A percentile compares a stretch with the other conserved stretches of the same genome.
Conservation (phyloP, 2,113 vertebrate genomes). For the Arvicanthis niloticus region DNA sequence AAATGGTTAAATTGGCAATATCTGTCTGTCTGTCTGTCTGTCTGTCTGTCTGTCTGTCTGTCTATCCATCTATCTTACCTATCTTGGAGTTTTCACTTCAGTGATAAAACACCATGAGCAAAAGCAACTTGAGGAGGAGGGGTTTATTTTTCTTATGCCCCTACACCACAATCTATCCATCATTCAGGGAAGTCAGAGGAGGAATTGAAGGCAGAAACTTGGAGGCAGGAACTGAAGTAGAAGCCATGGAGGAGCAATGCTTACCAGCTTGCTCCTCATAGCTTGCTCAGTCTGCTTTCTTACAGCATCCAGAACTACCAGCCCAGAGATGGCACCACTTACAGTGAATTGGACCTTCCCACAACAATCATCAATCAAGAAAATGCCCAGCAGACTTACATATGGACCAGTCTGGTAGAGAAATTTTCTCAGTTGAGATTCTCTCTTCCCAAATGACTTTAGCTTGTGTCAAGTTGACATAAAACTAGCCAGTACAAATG, state of each 20-base stretch:
- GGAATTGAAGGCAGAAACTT: not conserved
- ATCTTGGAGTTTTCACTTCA: not conserved
- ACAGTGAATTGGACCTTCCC: not conserved
- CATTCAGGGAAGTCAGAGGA: not conserved
- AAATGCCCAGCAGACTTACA: not conserved
- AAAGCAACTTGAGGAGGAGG: not conserved
- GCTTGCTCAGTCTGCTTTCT: not conserved
- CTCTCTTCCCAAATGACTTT: not conserved
- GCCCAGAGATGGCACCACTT: not conserved
- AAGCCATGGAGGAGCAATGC: not conserved
- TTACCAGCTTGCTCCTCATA: not conserved
- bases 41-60: not conserved
- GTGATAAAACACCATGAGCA: not conserved
- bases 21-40: not conserved
- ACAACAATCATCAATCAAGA: not conserved
- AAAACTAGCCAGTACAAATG: not conserved
- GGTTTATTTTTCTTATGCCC: not conserved
- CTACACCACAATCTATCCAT: not conserved
- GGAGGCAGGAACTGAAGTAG: not conserved
- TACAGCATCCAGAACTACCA: not conserved
- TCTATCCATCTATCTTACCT: not conserved
- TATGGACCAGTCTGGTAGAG: not conserved
- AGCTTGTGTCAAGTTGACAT: not conserved
- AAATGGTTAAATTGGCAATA: not conserved
- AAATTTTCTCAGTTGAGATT: not conserved